Conservation (phyloP, 2,113 vertebrate genomes). For the Ellobius talpinus region DNA sequence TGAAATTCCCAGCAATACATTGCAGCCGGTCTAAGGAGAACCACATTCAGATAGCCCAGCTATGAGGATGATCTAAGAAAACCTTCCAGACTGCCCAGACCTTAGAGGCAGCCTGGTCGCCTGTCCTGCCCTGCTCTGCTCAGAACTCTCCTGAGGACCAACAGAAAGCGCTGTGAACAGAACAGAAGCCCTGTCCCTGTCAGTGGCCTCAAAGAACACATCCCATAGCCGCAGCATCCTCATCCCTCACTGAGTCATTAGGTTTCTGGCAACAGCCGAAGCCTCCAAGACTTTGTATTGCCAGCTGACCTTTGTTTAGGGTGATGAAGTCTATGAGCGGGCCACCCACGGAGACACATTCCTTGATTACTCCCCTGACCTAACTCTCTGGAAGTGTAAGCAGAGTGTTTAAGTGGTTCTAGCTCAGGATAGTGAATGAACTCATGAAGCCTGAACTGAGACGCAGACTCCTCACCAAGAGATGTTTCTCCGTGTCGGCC, state of each 20-base stretch:
- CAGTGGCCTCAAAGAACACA: not conserved
- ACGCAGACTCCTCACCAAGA: not conserved
- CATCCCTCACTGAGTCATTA: not conserved
- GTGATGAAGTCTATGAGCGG: conserved; percentile 22
- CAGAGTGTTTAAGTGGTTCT: not conserved
- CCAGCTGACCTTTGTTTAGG: not conserved
- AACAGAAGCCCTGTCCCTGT: not conserved
- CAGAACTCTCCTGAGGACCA: not conserved
- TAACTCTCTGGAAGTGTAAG: not conserved
- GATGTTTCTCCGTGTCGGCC: not conserved
- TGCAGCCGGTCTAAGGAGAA: not conserved
- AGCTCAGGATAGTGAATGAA: not conserved
- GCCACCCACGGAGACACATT: not conserved
- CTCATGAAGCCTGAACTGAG: not conserved
- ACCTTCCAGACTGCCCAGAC: not conserved
- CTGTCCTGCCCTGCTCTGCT: not conserved
- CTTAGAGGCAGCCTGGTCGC: not conserved
- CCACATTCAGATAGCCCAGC: not conserved
- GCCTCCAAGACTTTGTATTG: not conserved
- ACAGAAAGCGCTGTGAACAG: not conserved
- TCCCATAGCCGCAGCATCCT: not conserved
- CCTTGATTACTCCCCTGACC: not conserved
- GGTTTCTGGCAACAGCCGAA: not conserved
- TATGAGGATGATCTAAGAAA: not conserved
- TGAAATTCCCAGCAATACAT: not conserved